phyloP scores from a whole-genome alignment of 2,888 invertebrate species.

The Bugulina stolonifera region DNA sequence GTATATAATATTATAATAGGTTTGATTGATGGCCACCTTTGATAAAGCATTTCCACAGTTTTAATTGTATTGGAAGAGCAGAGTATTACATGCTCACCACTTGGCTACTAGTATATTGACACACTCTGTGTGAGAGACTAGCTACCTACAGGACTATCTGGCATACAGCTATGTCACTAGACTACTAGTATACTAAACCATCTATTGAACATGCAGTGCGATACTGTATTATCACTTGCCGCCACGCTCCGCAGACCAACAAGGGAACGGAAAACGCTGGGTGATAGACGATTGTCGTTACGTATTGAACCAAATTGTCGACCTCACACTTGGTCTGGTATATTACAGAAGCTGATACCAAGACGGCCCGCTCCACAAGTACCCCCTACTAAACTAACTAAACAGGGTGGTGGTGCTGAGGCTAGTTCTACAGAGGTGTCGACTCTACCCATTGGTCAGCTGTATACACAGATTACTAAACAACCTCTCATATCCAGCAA shows the following conservation, averaged over 20 bases:
- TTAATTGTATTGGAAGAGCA: too few relatives aligned
- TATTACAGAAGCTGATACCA: background rate
- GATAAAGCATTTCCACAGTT: too few relatives aligned
- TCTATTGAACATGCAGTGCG: background rate
- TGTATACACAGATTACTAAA: constrained; percentile 16
- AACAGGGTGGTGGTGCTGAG: background rate
- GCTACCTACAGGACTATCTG: too few relatives aligned
- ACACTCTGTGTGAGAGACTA: too few relatives aligned
- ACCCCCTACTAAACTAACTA: background rate
- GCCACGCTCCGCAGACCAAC: background rate
- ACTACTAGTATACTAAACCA: too few relatives aligned
- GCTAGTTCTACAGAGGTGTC: background rate
- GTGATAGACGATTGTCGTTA: background rate
- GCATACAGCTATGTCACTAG: too few relatives aligned
- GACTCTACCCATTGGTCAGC: background rate
- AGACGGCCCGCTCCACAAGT: constrained; percentile 1
- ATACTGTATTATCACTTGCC: background rate
- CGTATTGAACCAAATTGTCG: background rate
- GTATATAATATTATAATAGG: too few relatives aligned
- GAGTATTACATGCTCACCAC: too few relatives aligned
- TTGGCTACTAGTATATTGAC: too few relatives aligned
- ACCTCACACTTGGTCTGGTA: constrained; percentile 24
- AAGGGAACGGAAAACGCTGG: background rate
- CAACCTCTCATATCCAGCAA: too few relatives aligned
- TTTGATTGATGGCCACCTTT: too few relatives aligned